Evolutionary conservation across 2,797 vertebrate species (phyloP).

Genomic region (Pseudopleuronectes americanus): DNA sequence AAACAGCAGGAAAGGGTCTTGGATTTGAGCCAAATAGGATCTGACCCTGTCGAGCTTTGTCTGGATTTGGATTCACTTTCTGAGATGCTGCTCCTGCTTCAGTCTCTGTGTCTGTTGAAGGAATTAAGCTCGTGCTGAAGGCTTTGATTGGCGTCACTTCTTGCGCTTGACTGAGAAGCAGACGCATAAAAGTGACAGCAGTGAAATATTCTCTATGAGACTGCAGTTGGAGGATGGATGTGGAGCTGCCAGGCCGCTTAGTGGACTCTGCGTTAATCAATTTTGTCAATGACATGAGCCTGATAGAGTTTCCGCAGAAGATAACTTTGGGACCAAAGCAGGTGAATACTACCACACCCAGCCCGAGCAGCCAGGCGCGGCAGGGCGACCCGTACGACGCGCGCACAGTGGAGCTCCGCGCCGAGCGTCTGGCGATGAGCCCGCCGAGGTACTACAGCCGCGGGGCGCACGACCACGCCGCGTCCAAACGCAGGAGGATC

Average conservation of each 20-base stretch:
- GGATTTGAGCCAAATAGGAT: conserved; percentile 89
- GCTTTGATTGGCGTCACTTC: conserved; percentile 27
- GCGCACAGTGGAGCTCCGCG: conserved; percentile 21
- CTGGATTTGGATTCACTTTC: conserved; percentile 78
- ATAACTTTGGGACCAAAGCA: conserved; percentile 41
- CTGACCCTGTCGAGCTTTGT: conserved; percentile 79
- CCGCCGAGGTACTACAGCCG: conserved; percentile 41
- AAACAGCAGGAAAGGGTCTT: conserved; percentile 82
- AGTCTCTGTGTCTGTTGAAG: conserved; percentile 9
- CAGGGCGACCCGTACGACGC: conserved; percentile 50
- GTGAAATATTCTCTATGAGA: not conserved
- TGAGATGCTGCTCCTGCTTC: conserved; percentile 33
- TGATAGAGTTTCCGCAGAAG: conserved; percentile 72
- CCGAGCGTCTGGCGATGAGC: conserved; percentile 27
- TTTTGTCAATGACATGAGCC: conserved; percentile 83
- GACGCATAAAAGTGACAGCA: conserved; percentile 27
- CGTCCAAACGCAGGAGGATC: conserved; percentile 89
- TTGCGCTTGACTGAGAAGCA: conserved; percentile 13
- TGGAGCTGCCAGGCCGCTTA: conserved; percentile 77
- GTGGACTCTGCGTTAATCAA: conserved; percentile 79
- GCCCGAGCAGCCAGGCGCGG: conserved; percentile 64
- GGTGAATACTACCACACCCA: conserved; percentile 28
- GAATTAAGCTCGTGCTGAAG: conserved; percentile 5
- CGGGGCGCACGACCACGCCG: conserved; percentile 52
- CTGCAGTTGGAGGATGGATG: conserved; percentile 36